These are phyloP conservation scores for Laterallus jamaicensis DNA, from an alignment of 2,113 vertebrate genomes.

Conservation along the genomic window DNA sequence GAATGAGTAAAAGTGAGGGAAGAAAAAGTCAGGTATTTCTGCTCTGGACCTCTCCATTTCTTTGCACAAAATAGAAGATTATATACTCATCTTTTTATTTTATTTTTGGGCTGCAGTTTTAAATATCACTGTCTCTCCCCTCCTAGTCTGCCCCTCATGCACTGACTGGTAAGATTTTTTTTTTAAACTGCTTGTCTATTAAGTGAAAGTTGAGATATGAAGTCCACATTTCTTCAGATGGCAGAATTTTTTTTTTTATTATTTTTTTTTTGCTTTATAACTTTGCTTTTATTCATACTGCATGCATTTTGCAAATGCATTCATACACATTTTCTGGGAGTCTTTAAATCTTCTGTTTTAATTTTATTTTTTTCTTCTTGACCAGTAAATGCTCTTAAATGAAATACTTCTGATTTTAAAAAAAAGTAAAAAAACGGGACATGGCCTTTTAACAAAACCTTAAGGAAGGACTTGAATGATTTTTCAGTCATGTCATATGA, in stretches of 20 bases:
- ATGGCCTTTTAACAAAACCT: not conserved
- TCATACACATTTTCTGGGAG: not conserved
- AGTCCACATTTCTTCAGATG: not conserved
- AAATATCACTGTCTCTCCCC: not conserved
- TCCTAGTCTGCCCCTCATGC: not conserved
- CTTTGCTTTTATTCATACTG: not conserved
- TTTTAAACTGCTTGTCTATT: not conserved
- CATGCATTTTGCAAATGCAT: not conserved
- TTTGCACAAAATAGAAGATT: not conserved
- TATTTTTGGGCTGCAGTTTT: not conserved
- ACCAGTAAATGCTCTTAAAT: not conserved
- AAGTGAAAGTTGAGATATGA: not conserved
- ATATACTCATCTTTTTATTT: not conserved
- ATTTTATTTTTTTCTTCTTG: not conserved
- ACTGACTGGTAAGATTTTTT: not conserved
- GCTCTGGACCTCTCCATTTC: not conserved
- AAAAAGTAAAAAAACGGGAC: not conserved
- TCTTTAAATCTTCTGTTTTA: not conserved
- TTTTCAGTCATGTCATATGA: not conserved
- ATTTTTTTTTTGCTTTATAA: not conserved
- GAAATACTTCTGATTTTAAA: not conserved
- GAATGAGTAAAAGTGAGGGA: not conserved
- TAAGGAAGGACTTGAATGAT: not conserved
- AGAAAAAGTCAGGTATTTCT: not conserved
- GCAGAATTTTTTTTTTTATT: not conserved